A percentile compares a stretch with the other conserved stretches of the same genome.
Conservation (phyloP, 2,888 invertebrate species). For the Clunio marinus region DNA sequence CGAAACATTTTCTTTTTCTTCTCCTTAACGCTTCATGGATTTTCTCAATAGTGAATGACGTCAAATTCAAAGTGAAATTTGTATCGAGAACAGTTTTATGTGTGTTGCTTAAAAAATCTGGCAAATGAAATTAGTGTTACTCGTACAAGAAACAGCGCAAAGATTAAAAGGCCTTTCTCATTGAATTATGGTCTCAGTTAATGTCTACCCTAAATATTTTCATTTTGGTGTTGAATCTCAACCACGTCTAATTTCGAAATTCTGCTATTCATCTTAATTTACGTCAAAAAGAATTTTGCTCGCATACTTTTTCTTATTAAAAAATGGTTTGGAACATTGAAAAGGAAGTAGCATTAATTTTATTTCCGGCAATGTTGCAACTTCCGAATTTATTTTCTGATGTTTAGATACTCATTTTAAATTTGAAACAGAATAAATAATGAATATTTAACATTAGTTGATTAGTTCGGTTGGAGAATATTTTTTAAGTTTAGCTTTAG, state of each 20-base stretch:
- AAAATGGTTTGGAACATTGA: slow-evolving; percentile 9
- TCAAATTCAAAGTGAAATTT: neutral
- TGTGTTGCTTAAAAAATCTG: no score
- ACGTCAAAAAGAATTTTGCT: slow-evolving; percentile 21
- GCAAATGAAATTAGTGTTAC: neutral
- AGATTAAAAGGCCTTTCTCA: neutral
- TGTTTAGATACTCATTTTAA: no score
- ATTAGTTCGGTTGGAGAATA: no score
- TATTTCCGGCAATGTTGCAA: neutral
- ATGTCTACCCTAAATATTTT: neutral
- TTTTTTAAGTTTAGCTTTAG: no score
- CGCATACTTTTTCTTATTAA: neutral
- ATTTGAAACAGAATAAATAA: no score
- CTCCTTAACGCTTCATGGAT: no score
- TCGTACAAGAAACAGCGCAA: neutral
- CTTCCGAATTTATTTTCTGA: no score
- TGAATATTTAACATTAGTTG: no score
- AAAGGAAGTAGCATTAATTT: neutral
- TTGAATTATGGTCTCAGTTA: neutral
- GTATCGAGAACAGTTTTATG: no score
- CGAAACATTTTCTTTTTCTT: no score
- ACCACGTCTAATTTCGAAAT: neutral
- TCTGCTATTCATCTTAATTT: slow-evolving; percentile 34
- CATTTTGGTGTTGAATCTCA: neutral
- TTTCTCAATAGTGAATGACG: no score